Evolutionary conservation across 2,888 invertebrate species (phyloP).

Genomic region (Calephelis perditalis): DNA sequence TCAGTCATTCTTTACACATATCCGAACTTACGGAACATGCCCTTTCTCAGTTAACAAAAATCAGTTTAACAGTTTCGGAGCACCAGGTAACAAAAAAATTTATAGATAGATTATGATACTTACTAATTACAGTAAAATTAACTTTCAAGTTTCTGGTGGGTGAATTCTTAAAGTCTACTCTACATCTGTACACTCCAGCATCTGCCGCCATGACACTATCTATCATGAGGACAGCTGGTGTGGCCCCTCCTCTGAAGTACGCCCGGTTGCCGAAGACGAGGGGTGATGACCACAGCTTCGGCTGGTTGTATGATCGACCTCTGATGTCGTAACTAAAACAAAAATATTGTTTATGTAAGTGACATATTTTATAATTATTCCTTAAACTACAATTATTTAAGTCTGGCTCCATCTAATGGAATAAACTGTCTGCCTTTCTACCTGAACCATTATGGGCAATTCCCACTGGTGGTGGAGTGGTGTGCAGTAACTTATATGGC

Average conservation of each 20-base stretch:
- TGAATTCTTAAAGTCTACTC: conserved; percentile 94
- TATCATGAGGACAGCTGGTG: conserved; percentile 87
- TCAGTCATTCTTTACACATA: too few species aligned
- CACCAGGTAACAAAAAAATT: too few species aligned
- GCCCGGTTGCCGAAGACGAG: conserved; percentile 86
- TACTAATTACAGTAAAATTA: conserved; percentile 93
- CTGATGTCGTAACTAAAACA: conserved; percentile 85
- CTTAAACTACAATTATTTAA: too few species aligned
- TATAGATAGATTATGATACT: conserved; percentile 59
- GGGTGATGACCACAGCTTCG: conserved; percentile 90
- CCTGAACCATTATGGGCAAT: too few species aligned
- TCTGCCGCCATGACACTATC: conserved; percentile 87
- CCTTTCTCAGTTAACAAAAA: too few species aligned
- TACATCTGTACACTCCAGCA: conserved; percentile 91
- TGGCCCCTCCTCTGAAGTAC: conserved; percentile 85
- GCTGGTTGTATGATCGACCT: conserved; percentile 84
- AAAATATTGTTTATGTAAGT: background rate
- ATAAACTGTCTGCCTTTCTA: too few species aligned
- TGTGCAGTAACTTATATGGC: too few species aligned
- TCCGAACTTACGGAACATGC: too few species aligned
- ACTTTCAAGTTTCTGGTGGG: conserved; percentile 93
- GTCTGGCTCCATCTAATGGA: too few species aligned
- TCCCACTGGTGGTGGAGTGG: too few species aligned
- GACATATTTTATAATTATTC: too few species aligned
- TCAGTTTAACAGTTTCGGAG: too few species aligned